Evolutionary conservation across 2,797 vertebrate species (phyloP).

Genomic region (Platyrinchus mystaceus): DNA sequence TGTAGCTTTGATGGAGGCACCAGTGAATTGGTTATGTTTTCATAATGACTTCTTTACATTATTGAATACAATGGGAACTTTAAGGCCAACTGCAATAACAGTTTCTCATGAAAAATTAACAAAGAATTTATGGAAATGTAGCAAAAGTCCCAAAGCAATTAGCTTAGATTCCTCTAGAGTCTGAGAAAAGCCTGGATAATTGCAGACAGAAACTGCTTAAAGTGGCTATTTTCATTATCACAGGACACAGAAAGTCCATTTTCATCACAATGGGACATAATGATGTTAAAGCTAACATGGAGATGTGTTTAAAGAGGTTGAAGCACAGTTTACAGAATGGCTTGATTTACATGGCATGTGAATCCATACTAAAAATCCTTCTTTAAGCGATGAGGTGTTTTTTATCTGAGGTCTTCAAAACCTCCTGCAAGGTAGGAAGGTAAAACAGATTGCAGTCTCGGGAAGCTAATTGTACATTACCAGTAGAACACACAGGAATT

Average conservation of each 20-base stretch:
- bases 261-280: slow-evolving; percentile 80
- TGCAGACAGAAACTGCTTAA: slow-evolving; percentile 76
- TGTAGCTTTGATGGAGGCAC: slow-evolving; percentile 34
- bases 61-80: slow-evolving; percentile 78
- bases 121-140: slow-evolving; percentile 83
- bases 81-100: slow-evolving; percentile 77
- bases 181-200: slow-evolving; percentile 78
- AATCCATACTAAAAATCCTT: slow-evolving; percentile 48
- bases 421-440: neutral
- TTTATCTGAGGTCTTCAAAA: slow-evolving; percentile 47
- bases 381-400: neutral
- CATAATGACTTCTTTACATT: slow-evolving; percentile 76
- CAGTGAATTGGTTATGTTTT: slow-evolving; percentile 61
- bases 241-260: slow-evolving; percentile 77
- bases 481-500: slow-evolving; percentile 51
- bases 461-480: slow-evolving; percentile 58
- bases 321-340: slow-evolving; percentile 62
- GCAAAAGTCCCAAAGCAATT: slow-evolving; percentile 82
- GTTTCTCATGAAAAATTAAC: slow-evolving; percentile 84
- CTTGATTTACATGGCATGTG: slow-evolving; percentile 67
- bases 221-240: slow-evolving; percentile 80
- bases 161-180: slow-evolving; percentile 80
- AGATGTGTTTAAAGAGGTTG: slow-evolving; percentile 70
- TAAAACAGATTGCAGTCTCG: slow-evolving; percentile 35
- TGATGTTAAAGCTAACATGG: slow-evolving; percentile 74